Percentiles rank a stretch among this genome's conserved stretches.
Conservation (phyloP, 1,140 invertebrate species). For the Bombus huntii region DNA sequence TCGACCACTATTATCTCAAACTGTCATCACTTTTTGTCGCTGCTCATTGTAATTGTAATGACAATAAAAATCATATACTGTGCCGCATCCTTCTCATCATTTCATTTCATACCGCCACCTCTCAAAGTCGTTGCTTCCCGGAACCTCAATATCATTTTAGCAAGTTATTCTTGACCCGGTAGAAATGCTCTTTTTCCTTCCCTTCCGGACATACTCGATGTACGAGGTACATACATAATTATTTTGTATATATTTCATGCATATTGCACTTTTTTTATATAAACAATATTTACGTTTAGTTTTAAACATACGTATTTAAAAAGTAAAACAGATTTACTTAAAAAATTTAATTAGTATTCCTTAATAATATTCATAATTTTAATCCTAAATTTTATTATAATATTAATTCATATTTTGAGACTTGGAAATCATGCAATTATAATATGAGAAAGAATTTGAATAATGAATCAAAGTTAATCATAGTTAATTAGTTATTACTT, state of each 20-base stretch:
- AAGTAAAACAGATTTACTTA: not conserved
- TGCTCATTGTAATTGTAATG: conserved; percentile 58
- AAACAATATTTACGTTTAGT: not conserved
- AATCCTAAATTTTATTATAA: not conserved
- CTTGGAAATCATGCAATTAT: not conserved
- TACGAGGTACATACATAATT: not conserved
- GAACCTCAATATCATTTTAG: not conserved
- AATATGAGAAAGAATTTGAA: no score
- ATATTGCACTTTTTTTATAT: not conserved
- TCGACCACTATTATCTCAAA: not conserved
- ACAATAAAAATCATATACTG: conserved; percentile 65
- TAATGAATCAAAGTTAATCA: not conserved
- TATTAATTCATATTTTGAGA: not conserved
- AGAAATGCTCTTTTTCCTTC: not conserved
- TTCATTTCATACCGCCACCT: conserved; percentile 61
- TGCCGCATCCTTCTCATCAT: conserved; percentile 46
- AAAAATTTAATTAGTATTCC: not conserved
- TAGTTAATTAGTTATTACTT: not conserved
- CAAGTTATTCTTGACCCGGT: not conserved
- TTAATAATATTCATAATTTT: not conserved
- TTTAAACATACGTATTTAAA: not conserved
- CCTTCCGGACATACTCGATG: not conserved
- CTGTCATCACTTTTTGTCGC: not conserved
- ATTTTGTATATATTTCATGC: not conserved
- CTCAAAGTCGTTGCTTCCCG: not conserved